These are phyloP conservation scores for Stomatorhinus walkeri DNA, from an alignment of 2,797 vertebrate genomes.

Conservation along the genomic window DNA sequence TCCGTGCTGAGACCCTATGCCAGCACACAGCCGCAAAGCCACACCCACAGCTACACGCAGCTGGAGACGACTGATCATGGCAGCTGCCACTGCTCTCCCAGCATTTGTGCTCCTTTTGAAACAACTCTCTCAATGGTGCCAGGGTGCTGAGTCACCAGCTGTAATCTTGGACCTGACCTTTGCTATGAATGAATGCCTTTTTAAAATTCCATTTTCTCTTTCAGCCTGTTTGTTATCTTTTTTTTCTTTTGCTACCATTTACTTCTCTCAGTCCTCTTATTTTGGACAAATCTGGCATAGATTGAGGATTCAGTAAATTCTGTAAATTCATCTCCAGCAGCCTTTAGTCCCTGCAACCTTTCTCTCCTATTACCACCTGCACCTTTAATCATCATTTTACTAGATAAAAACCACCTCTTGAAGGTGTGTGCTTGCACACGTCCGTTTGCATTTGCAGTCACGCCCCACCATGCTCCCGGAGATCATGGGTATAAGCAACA, in stretches of 20 bases:
- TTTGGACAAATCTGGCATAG: not conserved
- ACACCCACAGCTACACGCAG: not conserved
- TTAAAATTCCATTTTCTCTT: slow-evolving; percentile 1
- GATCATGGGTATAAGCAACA: not conserved
- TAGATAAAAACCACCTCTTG: not conserved
- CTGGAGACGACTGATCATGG: not conserved
- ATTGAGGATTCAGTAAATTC: not conserved
- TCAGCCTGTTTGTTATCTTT: not conserved
- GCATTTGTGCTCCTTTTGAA: not conserved
- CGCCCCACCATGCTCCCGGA: not conserved
- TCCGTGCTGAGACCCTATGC: not conserved
- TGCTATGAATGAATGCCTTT: not conserved
- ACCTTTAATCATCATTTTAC: not conserved
- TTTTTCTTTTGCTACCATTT: not conserved
- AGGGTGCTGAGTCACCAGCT: not conserved
- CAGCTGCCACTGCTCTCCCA: not conserved
- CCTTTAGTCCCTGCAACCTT: not conserved
- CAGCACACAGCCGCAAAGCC: not conserved
- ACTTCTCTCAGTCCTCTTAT: not conserved
- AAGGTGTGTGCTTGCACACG: not conserved
- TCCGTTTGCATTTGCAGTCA: not conserved
- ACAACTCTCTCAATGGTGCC: not conserved
- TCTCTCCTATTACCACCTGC: not conserved
- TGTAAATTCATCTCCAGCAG: not conserved
- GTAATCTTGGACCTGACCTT: not conserved